A percentile compares a stretch with the other conserved stretches of the same genome.
These are phyloP conservation scores for Sternarchorhynchus goeldii DNA, from an alignment of 2,797 vertebrate genomes.

Conservation along the genomic window DNA sequence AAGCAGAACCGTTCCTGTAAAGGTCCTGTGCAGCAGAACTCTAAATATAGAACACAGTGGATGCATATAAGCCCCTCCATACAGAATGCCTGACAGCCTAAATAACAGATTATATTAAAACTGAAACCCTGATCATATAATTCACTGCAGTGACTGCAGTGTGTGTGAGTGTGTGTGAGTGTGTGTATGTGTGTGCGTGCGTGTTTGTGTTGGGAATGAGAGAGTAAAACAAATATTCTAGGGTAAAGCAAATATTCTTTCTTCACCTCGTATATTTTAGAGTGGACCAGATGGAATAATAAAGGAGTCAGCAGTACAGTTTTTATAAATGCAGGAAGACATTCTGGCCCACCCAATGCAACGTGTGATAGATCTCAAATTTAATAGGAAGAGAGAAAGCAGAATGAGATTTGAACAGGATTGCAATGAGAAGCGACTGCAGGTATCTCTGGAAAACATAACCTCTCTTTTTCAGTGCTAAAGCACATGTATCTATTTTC, in stretches of 20 bases:
- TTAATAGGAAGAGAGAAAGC: constrained; percentile 56
- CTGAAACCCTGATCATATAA: constrained; percentile 46
- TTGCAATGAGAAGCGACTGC: background rate
- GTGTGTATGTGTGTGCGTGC: background rate
- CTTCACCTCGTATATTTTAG: too few species aligned
- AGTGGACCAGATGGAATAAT: too few species aligned
- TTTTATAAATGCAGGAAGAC: constrained; percentile 13
- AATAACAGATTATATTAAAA: constrained; percentile 36
- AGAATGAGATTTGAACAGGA: constrained; percentile 28
- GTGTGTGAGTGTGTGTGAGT: too few species aligned
- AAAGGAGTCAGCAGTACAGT: background rate
- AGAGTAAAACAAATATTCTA: too few species aligned
- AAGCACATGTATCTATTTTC: constrained; percentile 19
- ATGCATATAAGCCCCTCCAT: constrained; percentile 32
- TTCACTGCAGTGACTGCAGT: constrained; percentile 17
- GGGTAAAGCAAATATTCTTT: constrained; percentile 6
- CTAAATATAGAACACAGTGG: constrained; percentile 15
- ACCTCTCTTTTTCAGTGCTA: constrained; percentile 32
- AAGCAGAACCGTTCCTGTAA: background rate
- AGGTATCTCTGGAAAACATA: constrained; percentile 27
- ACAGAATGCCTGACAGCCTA: constrained; percentile 18
- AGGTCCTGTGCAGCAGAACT: background rate
- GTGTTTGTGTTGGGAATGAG: too few species aligned
- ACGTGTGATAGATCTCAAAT: constrained; percentile 54
- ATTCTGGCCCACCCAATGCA: constrained; percentile 58